Percentiles rank a stretch among this genome's conserved stretches.
Conservation (phyloP, 2,888 invertebrate species). For the Amiota mariae region DNA sequence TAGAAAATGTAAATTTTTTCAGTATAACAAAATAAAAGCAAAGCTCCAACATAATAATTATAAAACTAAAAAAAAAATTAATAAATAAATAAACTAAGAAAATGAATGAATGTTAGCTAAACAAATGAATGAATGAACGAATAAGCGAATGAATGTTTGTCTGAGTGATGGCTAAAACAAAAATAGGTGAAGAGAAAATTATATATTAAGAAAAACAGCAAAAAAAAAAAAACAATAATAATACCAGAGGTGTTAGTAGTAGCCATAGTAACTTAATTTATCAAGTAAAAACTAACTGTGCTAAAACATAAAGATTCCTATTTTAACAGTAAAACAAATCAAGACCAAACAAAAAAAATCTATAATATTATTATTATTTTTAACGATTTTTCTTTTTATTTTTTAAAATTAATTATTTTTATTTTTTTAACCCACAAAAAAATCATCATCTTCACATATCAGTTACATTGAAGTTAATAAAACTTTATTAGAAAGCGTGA, state of each 20-base stretch:
- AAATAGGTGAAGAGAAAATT: slow-evolving; percentile 62
- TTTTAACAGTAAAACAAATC: slow-evolving; percentile 21
- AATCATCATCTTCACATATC: slow-evolving; percentile 44
- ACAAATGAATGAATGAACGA: too few relatives aligned
- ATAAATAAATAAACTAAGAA: background rate
- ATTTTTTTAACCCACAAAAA: background rate
- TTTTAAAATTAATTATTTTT: background rate
- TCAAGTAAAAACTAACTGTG: slow-evolving; percentile 12
- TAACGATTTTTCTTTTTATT: background rate
- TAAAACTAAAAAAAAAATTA: slow-evolving; percentile 9
- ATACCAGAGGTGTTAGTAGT: background rate
- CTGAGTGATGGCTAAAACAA: slow-evolving; percentile 28
- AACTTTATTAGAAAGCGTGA: slow-evolving; percentile 59
- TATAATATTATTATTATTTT: slow-evolving; percentile 7
- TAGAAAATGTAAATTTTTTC: too few relatives aligned
- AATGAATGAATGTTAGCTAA: too few relatives aligned
- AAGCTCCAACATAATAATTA: background rate
- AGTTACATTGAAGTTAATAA: slow-evolving; percentile 55
- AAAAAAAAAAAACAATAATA: background rate
- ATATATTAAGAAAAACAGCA: slow-evolving; percentile 54
- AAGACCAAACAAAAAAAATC: slow-evolving; percentile 35
- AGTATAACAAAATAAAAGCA: slow-evolving; percentile 22
- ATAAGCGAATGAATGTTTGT: too few relatives aligned
- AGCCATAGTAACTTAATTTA: too few relatives aligned
- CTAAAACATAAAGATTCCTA: background rate